Conservation (phyloP, 2,113 vertebrate species). For the Thermophis baileyi region DNA sequence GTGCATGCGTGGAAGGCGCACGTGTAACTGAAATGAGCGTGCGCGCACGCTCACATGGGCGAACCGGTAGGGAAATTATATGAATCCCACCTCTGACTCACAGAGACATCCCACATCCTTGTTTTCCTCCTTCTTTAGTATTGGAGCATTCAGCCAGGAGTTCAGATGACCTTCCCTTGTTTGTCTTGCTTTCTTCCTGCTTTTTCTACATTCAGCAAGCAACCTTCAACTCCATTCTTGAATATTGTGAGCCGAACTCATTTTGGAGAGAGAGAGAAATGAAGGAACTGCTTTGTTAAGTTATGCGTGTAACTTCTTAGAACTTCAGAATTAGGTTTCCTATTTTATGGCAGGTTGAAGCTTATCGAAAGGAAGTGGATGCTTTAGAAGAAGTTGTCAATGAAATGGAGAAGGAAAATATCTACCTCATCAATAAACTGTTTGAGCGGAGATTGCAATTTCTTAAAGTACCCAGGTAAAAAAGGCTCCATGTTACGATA, state of each 20-base stretch:
- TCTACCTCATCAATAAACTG: slow-evolving; percentile 66
- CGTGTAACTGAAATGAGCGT: too few relatives aligned
- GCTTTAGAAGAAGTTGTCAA: slow-evolving; percentile 65
- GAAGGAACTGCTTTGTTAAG: not conserved
- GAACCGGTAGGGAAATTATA: too few relatives aligned
- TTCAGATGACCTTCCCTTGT: not conserved
- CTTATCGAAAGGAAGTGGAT: slow-evolving; percentile 64
- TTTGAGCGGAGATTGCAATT: slow-evolving; percentile 65
- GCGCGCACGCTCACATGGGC: too few relatives aligned
- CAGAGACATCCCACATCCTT: not conserved
- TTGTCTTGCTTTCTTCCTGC: not conserved
- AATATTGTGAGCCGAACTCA: not conserved
- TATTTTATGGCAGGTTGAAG: slow-evolving; percentile 63
- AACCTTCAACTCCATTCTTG: not conserved
- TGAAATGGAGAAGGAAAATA: slow-evolving; percentile 75
- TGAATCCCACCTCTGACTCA: too few relatives aligned
- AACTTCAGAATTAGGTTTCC: not conserved
- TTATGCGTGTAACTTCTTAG: not conserved
- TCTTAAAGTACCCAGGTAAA: slow-evolving; percentile 68
- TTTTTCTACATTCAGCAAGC: not conserved
- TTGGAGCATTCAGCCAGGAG: not conserved
- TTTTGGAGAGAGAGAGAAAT: not conserved
- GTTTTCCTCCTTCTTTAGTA: not conserved
- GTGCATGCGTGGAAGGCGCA: too few relatives aligned
- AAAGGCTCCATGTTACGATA: not conserved